Evolutionary conservation across 2,113 vertebrate genomes (phyloP), one percentile per base, ranked within the genome.

Genomic region (Mirza zaza): DNA sequence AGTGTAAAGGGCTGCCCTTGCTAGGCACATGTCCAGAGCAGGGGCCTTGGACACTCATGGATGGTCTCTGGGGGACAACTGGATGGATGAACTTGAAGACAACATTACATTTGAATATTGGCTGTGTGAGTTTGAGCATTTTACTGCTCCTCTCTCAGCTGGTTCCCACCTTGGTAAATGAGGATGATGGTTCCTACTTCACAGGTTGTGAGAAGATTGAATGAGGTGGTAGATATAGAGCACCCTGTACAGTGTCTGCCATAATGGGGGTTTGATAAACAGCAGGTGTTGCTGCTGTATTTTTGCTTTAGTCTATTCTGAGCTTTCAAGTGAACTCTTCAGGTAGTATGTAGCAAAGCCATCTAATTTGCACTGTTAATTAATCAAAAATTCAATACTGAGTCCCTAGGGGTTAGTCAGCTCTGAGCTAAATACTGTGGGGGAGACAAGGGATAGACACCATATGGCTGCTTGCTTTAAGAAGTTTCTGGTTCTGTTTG

Each of bases 321-420:
- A 91, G 87, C 50, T 87, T 95, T 57, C 71, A 70, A 76, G 52
- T 76, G 63, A 96, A 27, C 82, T 91, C 75, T 76, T 17, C 9
- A 75, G 89, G 61, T 52, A 67, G 55, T 20, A 59, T 85, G 92
- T 52, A 63, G 83, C 36, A 76, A 86, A 95, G 85, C 39, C 71
- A 77, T 36, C 81, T 81, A 45, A 79, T 87, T 81, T 67, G 52
- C 65, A 84, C 36, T 95, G 83, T 70, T 87, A 94, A 59, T 79
- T 92, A 76, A 88, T 87, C 85, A 90, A 92, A 71, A 92, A 70
- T 82, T 92, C 82, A 95, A 57, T 88, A 55, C 82, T 14, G 52
- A 96, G 77, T 91, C 75, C 65, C 48, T 61, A 61, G 82, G 36
- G 67, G 67, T 90, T 89, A 68, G 67, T 96, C 32, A 76, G 61